phyloP scores from a whole-genome alignment of 2,888 invertebrate species.

The Cerastis rubricosa region DNA sequence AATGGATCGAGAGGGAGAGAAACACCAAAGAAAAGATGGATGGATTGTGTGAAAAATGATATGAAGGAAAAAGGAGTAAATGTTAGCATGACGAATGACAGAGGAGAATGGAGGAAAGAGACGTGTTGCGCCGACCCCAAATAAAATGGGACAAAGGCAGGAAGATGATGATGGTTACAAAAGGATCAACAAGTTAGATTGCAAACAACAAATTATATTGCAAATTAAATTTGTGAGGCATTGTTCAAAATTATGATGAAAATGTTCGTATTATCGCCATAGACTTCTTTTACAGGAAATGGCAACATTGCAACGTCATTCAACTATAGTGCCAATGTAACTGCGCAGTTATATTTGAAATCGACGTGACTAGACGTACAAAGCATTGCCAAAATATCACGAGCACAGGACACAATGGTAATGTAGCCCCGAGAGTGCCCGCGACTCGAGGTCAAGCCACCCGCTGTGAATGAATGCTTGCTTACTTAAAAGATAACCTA shows the following conservation, averaged over 20 bases:
- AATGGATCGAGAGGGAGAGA: no score
- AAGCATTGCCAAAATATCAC: conserved; percentile 74
- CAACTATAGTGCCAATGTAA: conserved; percentile 70
- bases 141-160: no score
- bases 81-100: no score
- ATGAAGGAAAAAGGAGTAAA: no score
- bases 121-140: no score
- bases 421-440: conserved; percentile 60
- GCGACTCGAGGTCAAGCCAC: conserved; percentile 70
- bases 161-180: no score
- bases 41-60: no score
- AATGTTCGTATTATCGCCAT: conserved; percentile 22
- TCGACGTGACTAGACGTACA: conserved; percentile 82
- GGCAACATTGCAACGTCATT: conserved; percentile 68
- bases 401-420: conserved; percentile 51
- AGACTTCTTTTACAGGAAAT: conserved; percentile 72
- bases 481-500: conserved; percentile 73
- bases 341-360: conserved; percentile 66
- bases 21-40: no score
- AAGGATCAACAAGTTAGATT: no score
- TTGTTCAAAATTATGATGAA: conserved; percentile 34
- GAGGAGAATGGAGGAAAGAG: no score
- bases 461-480: conserved; percentile 79
- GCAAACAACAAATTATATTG: conserved; percentile 26
- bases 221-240: conserved; percentile 19